Base-by-base conservation (phyloP, 2,888 invertebrate species). In the Strigamia maritima region DNA sequence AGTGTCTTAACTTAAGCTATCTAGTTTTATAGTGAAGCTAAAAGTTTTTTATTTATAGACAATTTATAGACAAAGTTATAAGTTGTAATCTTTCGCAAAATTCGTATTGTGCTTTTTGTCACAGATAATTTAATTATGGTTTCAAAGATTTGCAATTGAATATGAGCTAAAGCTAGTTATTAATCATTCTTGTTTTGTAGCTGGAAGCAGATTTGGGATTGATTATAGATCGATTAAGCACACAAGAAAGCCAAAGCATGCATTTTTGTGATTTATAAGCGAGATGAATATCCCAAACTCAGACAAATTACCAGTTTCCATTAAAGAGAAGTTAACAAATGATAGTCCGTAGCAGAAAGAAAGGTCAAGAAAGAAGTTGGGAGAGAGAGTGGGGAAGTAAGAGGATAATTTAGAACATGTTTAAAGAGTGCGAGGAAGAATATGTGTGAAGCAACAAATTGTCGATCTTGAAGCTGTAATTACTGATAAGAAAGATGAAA, bases 391-490 rank as follows among this genome's bases (percentile, higher is more conserved):
- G 24, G 2, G 7, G 12, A 65, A 65, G 60, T 65, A 65, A 24
- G 60, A 65, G 24, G 24, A 2, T 65, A 24, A 24, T 65, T 65
- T 65, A 24, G 60, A 65, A 65, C 10, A 24, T 65, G 7, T 65
- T 65, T 65, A 65, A 24, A 65, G 24, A 24, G 19, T 54, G n/a
- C n/a, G 19, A 14, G 49, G 6, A n/a, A 65, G 60, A 19, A 19
- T 7, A 65, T 24, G 60, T 65, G 44, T n/a, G n/a, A 28, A 70
- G 28, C 70, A n/a, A 70, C 28, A 70, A 70, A 28, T 26, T 28
- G 70, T 70, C n/a, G n/a, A n/a, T n/a, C 26, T 28, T 70, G 19
- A 70, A 75, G 35, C 31, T 28, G 22, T 75, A 31, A 75, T 75
- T n/a, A 75, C 22, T 19, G 35, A 31, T 35, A 28, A 70, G 70